Percentiles rank a stretch among this genome's conserved stretches.
phyloP scores from a whole-genome alignment of 2,113 vertebrate species.

The Xiphophorus couchianus region DNA sequence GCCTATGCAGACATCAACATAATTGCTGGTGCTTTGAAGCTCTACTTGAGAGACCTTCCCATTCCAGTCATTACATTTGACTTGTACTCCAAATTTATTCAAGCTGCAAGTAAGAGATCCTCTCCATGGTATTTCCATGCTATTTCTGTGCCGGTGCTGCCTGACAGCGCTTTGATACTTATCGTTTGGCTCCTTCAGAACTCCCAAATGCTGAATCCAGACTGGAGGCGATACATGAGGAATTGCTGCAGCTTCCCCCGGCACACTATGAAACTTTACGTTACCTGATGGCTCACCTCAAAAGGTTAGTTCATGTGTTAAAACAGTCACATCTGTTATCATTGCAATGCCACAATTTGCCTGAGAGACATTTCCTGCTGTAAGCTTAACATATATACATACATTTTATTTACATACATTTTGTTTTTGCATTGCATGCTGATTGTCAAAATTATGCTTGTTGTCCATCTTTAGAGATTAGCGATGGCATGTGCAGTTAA shows the following conservation, averaged over 20 bases:
- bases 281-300: slow-evolving; percentile 96
- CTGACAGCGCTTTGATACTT: slow-evolving; percentile 23
- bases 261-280: slow-evolving; percentile 96
- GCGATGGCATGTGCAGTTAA: too few relatives aligned
- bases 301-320: slow-evolving; percentile 82
- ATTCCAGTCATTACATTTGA: slow-evolving; percentile 97
- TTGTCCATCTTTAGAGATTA: too few relatives aligned
- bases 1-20: slow-evolving; percentile 96
- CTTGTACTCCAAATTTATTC: slow-evolving; percentile 95
- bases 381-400: too few relatives aligned
- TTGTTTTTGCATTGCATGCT: too few relatives aligned
- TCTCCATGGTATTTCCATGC: not conserved
- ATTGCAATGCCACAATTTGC: too few relatives aligned
- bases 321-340: not conserved
- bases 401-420: too few relatives aligned
- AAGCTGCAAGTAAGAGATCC: slow-evolving; percentile 90
- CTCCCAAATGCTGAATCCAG: slow-evolving; percentile 88
- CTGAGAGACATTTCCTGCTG: too few relatives aligned
- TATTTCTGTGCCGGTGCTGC: slow-evolving; percentile 2
- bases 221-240: slow-evolving; percentile 93
- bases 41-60: slow-evolving; percentile 95
- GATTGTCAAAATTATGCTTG: too few relatives aligned
- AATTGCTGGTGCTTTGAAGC: slow-evolving; percentile 94
- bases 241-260: slow-evolving; percentile 91
- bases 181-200: slow-evolving; percentile 77